Evolutionary conservation across 1,140 invertebrate species (phyloP), one percentile per base, ranked within the genome.

Genomic region (Dreissena rostriformis): DNA sequence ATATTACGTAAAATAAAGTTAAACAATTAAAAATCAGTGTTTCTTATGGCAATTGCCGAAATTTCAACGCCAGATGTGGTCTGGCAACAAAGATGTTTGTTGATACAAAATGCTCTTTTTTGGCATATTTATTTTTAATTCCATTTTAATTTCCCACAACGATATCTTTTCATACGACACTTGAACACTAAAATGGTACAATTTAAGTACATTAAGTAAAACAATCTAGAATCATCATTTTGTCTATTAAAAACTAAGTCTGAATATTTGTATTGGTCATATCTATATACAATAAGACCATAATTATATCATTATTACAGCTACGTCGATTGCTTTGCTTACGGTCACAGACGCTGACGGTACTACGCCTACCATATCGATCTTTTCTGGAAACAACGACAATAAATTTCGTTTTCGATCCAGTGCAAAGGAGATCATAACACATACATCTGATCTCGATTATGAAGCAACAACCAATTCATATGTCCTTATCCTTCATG

Each of bases 321-420:
- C 57, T 24, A 53, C 65, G 6, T 83, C 85, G 5, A 61, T 86
- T 53, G 39, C 63, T 15, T 76, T 84, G 8, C 28, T 88, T 6
- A 86, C 86, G 6, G 86, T 85, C 26, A 61, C 84, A 2, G 88
- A 88, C 63, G 65, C 70, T 4, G 86, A 87, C 39, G 19, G 73
- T 14, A 55, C 80, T 19, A 74, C 61, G 11, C 49, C 88, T 24
- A 86, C 74, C 0, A n/a, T 84, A 12, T 71, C 68, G 19, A 81
- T 90, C 19, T 51, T 29, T 12, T 72, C 78, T 70, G 86, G 86
- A 8, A 85, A 87, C 61, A 78, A 86, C 52, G 66, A 70, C 19
- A 28, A 53, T 24, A 82, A 78, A 55, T 84, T 77, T 29, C n/a
- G n/a, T 17, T 11, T 74, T 2, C 24, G 17, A 26, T 26, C 26